Base-by-base conservation (phyloP, 2,797 vertebrate species). In the Gallinago stenura region DNA sequence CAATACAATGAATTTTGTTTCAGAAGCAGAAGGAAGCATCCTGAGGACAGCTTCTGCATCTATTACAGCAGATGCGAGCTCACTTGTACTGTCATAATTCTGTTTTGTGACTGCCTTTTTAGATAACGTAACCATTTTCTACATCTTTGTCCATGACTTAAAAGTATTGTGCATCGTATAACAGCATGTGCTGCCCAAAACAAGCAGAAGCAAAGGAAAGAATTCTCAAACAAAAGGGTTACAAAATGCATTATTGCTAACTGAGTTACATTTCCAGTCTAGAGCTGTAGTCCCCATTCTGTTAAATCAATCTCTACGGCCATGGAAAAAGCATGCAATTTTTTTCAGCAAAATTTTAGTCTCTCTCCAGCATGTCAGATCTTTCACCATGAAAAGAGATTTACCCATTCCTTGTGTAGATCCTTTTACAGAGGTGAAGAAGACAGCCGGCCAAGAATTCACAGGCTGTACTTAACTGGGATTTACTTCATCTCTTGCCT, bases 201-300 rank as follows among this genome's bases (percentile, higher is more conserved):
- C 7, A 75, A 91, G 43, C 35, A 70, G 48, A 76, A 69, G 22
- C 33, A 73, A 72, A 70, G 28, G 43, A 75, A 50, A 88, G 64
- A 72, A 68, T 50, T 58, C 50, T 86, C 79, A 88, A 73, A 94
- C 61, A 82, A 85, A 91, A 95, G 39, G 72, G 54, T 87, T 88
- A 86, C 2, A 3, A 88, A 91, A 93, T 66, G 18, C 26, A 56
- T 77, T 92, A 87, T 95, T 89, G 53, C 60, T 87, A 33, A 50
- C 66, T 28, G 58, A 82, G 22, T 92, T 92, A 66, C 51, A 43
- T 77, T 89, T 83, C n/a, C 56, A 48, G 28, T 48, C 75, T 66
- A 64, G 45, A 79, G 46, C 35, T 90, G 43, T 45, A 70, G 58
- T 35, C 24, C 35, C 57, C 13, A 57, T 14, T 78, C 43, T 78